These are phyloP conservation scores for Mus caroli DNA, from an alignment of 2,797 vertebrate genomes.

Conservation along the genomic window DNA sequence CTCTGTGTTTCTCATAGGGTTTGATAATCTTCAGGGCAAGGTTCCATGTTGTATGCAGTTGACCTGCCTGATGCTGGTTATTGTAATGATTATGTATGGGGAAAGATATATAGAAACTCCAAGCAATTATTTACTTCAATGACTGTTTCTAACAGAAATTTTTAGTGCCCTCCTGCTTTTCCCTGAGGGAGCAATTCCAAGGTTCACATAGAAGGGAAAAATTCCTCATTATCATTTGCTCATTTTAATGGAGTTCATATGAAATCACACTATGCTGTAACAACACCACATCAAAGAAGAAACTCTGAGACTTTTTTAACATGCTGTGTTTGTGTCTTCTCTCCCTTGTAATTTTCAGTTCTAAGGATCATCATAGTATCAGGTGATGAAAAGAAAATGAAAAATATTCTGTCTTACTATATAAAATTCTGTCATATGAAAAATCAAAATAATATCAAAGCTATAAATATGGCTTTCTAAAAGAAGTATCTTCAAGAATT, in stretches of 20 bases:
- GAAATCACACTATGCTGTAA: neutral
- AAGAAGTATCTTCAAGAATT: constrained; percentile 74
- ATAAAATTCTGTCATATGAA: constrained; percentile 72
- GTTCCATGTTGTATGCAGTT: neutral
- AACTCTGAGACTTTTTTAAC: neutral
- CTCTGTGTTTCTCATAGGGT: neutral
- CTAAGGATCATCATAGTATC: constrained; percentile 58
- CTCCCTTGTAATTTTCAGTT: constrained; percentile 55
- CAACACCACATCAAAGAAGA: constrained; percentile 68
- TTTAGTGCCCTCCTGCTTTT: neutral
- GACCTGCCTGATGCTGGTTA: neutral
- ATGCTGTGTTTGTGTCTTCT: neutral
- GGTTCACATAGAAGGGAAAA: constrained; percentile 2
- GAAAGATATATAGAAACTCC: neutral
- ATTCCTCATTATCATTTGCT: neutral
- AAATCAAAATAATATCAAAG: constrained; percentile 78
- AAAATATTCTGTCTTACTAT: constrained; percentile 54
- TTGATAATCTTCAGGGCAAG: neutral
- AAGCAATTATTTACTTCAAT: constrained; percentile 38
- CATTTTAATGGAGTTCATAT: neutral
- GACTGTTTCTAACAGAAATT: constrained; percentile 56
- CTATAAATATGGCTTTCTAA: constrained; percentile 23
- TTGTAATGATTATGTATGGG: constrained; percentile 28
- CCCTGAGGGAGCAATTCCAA: neutral
- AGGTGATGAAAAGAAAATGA: constrained; percentile 62